Conservation (phyloP, 2,797 vertebrate species). For the Mareca penelope region DNA sequence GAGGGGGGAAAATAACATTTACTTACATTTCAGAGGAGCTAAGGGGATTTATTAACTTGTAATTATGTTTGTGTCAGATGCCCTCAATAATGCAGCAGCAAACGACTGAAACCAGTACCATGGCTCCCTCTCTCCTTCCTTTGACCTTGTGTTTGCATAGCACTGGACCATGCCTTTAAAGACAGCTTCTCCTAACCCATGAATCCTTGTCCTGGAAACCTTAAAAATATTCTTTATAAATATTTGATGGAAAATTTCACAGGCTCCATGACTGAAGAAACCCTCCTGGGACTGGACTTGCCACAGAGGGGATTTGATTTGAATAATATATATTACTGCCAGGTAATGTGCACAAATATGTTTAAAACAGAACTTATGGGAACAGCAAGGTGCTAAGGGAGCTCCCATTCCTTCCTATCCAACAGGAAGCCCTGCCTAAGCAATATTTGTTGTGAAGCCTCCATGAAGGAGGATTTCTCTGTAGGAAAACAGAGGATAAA, state of each 20-base stretch:
- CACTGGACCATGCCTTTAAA: not conserved
- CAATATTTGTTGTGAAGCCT: not conserved
- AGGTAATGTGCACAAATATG: not conserved
- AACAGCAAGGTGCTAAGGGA: not conserved
- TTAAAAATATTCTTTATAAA: not conserved
- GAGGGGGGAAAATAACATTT: not conserved
- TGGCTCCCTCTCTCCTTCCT: not conserved
- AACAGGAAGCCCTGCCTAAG: not conserved
- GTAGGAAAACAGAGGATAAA: not conserved
- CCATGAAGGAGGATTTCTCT: not conserved
- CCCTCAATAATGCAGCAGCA: not conserved
- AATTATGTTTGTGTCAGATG: not conserved
- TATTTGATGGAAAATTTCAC: not conserved
- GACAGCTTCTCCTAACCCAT: not conserved
- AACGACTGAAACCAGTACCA: not conserved
- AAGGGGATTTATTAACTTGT: not conserved
- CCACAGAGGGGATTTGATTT: not conserved
- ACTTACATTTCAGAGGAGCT: not conserved
- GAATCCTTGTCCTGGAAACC: not conserved
- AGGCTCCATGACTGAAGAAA: not conserved
- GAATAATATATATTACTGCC: not conserved
- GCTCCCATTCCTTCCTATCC: not conserved
- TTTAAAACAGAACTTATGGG: not conserved
- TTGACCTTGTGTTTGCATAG: not conserved
- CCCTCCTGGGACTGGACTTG: not conserved